These are phyloP conservation scores for Larimichthys polyactis DNA, from an alignment of 2,113 vertebrate genomes.

Conservation along the genomic window DNA sequence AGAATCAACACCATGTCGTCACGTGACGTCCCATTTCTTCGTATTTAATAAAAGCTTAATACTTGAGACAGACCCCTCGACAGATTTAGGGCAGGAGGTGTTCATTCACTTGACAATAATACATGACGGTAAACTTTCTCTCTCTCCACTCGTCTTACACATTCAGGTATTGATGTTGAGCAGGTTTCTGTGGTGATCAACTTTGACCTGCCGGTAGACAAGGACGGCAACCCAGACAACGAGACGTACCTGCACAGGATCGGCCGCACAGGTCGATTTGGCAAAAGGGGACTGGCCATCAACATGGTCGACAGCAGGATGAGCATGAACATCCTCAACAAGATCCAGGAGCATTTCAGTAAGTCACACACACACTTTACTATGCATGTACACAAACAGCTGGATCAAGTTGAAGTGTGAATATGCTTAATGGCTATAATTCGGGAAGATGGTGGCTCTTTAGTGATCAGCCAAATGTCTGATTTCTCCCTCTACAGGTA, in stretches of 20 bases:
- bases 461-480: not conserved
- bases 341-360: conserved; percentile 93
- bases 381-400: not conserved
- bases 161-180: conserved; percentile 94
- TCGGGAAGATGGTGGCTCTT: not conserved
- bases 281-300: conserved; percentile 94
- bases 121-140: not conserved
- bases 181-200: conserved; percentile 98
- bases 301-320: conserved; percentile 99
- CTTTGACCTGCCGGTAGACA: conserved; percentile 97
- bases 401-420: not conserved
- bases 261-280: conserved; percentile 95
- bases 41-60: too few relatives aligned
- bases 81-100: not conserved
- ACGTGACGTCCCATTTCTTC: not conserved
- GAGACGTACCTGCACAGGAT: conserved; percentile 98
- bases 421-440: not conserved
- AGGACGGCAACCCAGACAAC: conserved; percentile 95
- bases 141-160: not conserved
- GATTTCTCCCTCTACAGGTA: conserved; percentile 83
- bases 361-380: conserved; percentile 41
- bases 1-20: not conserved
- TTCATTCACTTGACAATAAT: not conserved
- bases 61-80: not conserved
- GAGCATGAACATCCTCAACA: conserved; percentile 96